phyloP scores from a whole-genome alignment of 2,113 vertebrate genomes.

The Hoplias malabaricus region DNA sequence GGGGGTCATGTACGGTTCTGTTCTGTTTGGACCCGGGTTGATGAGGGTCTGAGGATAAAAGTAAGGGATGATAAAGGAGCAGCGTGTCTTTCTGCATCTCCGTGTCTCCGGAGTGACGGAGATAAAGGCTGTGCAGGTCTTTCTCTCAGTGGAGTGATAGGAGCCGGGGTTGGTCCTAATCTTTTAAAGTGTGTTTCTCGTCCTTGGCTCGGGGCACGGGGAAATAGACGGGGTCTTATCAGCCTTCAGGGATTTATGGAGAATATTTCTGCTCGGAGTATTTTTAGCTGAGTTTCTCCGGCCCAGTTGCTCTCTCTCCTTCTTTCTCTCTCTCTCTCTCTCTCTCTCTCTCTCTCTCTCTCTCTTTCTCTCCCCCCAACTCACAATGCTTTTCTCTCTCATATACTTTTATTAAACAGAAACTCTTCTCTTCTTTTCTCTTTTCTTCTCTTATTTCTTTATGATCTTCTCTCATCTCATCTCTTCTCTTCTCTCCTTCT shows the following conservation, averaged over 20 bases:
- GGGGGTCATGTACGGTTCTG: too few species aligned
- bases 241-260: slow-evolving; percentile 73
- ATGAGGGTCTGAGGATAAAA: too few species aligned
- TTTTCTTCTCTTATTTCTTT: background rate
- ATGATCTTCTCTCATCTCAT: background rate
- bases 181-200: slow-evolving; percentile 72
- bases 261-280: slow-evolving; percentile 60
- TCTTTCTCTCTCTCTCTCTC: background rate
- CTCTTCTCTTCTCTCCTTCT: background rate
- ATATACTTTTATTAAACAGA: background rate
- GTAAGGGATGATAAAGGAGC: too few species aligned
- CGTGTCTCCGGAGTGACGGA: background rate
- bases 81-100: background rate
- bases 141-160: slow-evolving; percentile 61
- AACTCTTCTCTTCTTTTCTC: background rate
- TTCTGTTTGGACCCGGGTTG: too few species aligned
- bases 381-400: background rate
- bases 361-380: background rate
- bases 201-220: slow-evolving; percentile 71
- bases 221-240: slow-evolving; percentile 75
- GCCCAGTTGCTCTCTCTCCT: background rate
- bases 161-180: slow-evolving; percentile 64
- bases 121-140: slow-evolving; percentile 57
- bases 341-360: background rate
- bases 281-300: slow-evolving; percentile 17